phyloP scores from a whole-genome alignment of 2,113 vertebrate genomes.

The Ginglymostoma cirratum region DNA sequence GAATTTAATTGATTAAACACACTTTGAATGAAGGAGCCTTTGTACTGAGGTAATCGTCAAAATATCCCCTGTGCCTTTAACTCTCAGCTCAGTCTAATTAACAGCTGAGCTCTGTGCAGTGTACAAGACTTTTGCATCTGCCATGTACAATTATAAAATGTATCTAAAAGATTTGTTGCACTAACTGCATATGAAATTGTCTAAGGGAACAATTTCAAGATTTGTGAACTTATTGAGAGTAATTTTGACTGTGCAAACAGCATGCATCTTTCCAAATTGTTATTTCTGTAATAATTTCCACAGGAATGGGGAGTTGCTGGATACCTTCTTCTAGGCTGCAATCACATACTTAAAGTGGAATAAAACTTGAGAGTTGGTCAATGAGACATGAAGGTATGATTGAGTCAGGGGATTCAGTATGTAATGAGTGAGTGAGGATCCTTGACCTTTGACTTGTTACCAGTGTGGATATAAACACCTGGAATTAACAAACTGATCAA shows the following conservation, averaged over 20 bases:
- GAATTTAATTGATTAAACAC: not conserved
- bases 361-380: not conserved
- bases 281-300: not conserved
- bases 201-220: not conserved
- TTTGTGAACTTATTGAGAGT: not conserved
- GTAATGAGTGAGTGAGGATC: not conserved
- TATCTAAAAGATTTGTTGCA: not conserved
- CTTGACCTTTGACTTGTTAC: not conserved
- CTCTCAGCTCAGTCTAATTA: not conserved
- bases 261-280: not conserved
- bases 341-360: not conserved
- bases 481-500: not conserved
- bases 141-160: not conserved
- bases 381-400: not conserved
- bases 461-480: not conserved
- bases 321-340: not conserved
- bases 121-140: not conserved
- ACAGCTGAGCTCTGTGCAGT: not conserved
- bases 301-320: not conserved
- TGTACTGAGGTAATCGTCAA: conserved; percentile 16
- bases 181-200: not conserved
- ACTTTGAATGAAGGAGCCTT: not conserved
- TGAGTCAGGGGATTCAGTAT: not conserved
- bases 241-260: not conserved
- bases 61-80: not conserved